Base-by-base conservation (phyloP, 2,888 invertebrate genomes). In the Tenthredo livida region DNA sequence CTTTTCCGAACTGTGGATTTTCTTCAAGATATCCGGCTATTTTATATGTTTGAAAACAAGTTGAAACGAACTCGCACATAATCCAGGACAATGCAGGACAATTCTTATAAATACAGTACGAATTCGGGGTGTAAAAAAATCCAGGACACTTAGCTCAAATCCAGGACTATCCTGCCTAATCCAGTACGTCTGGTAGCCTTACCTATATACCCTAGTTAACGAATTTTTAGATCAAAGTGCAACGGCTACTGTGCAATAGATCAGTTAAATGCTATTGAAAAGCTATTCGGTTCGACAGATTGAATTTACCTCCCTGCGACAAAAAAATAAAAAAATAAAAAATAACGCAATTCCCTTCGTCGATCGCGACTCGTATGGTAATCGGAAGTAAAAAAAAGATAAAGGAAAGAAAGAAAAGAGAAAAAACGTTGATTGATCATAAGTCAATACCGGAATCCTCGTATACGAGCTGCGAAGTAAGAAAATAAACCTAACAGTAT, bases 231-330 rank as follows among this genome's bases (percentile, higher is more conserved):
- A 17, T 54, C 50, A 29, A 77, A 47, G 77, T 54, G 50, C 17
- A 29, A 3, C 15, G 7, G 77, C 33, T 21, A 72, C n/a, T 17
- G 25, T 67, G 7, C n/a, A n/a, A 58, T 58, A 9, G 25, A 25
- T 54, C 54, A 54, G 61, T 61, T 21, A 2, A 10, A 61, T 25
- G 33, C 33, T 17, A 40, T 73, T 15, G 43, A 43, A 43, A 43
- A 73, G 43, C 50, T 29, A 77, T 77, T 33, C 54, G 33, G 12
- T 54, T 77, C 54, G 54, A 37, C 17, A 50, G 54, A 47, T 77
- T 33, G 77, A 77, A 73, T 73, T 73, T 73, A 67, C 33, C 17
- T 17, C 67, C 15, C 61, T 61, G 61, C n/a, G n/a, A n/a, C n/a
- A n/a, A 37, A 6, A 37, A 37, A 7, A 37, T 2, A 37, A 37